A percentile compares a stretch with the other conserved stretches of the same genome.
Evolutionary conservation across 2,888 invertebrate species (phyloP).

Genomic region (Eupithecia vulgata): DNA sequence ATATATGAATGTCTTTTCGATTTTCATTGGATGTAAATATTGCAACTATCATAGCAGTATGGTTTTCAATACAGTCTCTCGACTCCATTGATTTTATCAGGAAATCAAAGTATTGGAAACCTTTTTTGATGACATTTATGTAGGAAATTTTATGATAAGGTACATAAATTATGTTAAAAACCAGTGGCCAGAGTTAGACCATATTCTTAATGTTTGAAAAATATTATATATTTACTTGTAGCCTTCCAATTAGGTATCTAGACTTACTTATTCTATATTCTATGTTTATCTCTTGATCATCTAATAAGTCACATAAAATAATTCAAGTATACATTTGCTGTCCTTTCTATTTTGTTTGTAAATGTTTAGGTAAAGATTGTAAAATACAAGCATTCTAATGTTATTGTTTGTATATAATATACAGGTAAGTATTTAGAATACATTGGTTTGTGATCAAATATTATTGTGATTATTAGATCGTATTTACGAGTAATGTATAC

Average conservation of each 20-base stretch:
- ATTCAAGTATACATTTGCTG: no score
- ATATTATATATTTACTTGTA: not conserved
- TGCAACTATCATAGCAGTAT: not conserved
- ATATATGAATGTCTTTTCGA: not conserved
- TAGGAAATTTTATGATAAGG: not conserved
- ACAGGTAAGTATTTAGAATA: not conserved
- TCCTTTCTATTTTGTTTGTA: no score
- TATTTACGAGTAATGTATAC: no score
- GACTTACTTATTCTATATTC: not conserved
- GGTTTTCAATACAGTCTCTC: not conserved
- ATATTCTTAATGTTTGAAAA: not conserved
- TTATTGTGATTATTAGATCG: not conserved
- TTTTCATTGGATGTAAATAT: not conserved
- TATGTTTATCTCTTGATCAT: not conserved
- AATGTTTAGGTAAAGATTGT: not conserved
- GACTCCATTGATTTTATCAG: not conserved
- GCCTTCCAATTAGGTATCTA: not conserved
- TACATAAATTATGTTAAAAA: not conserved
- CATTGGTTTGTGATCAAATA: slow-evolving; percentile 1
- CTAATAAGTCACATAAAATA: not conserved
- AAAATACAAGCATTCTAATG: not conserved
- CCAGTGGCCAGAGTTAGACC: not conserved
- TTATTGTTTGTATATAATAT: not conserved
- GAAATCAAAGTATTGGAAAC: not conserved
- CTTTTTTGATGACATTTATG: not conserved